Conservation (phyloP, 2,888 invertebrate genomes). For the Ditylenchus weischeri region DNA sequence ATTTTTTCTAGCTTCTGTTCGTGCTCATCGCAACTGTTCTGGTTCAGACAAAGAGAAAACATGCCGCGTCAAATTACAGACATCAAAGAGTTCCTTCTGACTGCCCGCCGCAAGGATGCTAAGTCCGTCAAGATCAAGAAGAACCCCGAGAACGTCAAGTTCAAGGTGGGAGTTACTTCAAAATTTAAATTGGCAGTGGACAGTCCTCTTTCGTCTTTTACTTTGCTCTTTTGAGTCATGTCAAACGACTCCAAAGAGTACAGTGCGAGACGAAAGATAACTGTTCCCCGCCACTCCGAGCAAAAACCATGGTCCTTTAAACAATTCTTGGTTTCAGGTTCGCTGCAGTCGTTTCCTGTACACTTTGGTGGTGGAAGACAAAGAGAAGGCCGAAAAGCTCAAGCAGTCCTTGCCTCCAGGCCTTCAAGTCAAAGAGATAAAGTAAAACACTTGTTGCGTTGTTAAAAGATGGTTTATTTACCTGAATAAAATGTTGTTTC, state of each 20-base stretch:
- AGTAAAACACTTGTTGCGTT: conserved; percentile 37
- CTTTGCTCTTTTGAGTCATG: too few species aligned
- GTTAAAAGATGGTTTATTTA: too few species aligned
- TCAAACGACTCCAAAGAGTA: too few species aligned
- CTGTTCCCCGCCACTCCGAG: too few species aligned
- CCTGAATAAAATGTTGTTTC: too few species aligned
- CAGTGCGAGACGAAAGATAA: too few species aligned
- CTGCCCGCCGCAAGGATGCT: conserved; percentile 95
- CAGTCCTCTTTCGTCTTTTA: too few species aligned
- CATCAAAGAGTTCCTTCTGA: conserved; percentile 96
- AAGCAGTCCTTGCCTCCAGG: conserved; percentile 93
- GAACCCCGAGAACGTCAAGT: conserved; percentile 88
- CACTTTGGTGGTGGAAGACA: conserved; percentile 88
- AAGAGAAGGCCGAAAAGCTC: conserved; percentile 97
- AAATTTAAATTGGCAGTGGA: too few species aligned
- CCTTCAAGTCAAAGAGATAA: conserved; percentile 59
- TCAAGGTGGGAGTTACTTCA: conserved; percentile 84
- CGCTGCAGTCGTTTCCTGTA: conserved; percentile 80
- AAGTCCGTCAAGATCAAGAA: conserved; percentile 97
- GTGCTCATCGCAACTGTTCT: background rate
- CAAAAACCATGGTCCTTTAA: too few species aligned
- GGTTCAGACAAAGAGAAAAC: conserved; percentile 16
- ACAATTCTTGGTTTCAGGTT: conserved; percentile 15
- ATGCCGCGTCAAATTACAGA: conserved; percentile 96
- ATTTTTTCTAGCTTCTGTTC: background rate